Evolutionary conservation across 2,797 vertebrate species (phyloP), one percentile per base, ranked within the genome.

Genomic region (Enteromius radiatus): DNA sequence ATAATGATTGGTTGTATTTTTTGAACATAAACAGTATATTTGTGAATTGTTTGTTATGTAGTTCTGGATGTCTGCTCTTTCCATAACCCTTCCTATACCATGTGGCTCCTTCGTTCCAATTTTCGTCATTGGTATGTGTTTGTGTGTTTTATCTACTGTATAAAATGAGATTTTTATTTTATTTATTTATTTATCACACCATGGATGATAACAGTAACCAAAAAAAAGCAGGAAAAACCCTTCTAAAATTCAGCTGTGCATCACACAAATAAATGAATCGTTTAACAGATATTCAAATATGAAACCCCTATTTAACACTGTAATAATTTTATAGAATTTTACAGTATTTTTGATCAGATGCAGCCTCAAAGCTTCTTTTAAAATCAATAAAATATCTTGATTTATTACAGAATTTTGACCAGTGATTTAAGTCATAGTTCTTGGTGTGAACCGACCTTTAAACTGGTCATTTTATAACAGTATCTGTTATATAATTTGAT

Each of bases 21-120:
- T 49, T 33, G 33, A 49, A 15, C 31, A 31, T 49, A 76, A 28
- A 23, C 26, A 47, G 10, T 23, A 28, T 23, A 28, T 65, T 28
- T 65, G 49, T n/a, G 5, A 59, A 59, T 78, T 19, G 36, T 67
- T 61, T 85, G 69, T 21, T 81, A 84, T 78, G 9, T 89, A 99
- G 98, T 99, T 99, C 93, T 99, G 97, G 97, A 99, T 99, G 97
- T 98, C 97, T 3, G 97, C 98, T 26, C 91, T 99, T 82, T 98
- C 97, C 86, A 98, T 96, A 86, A 99, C 98, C 86, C 97, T 99
- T 86, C 98, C 98, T 0, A 97, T 99, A 68, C 98, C 98, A 86
- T 98, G 97, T 0, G 98, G 98, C 83, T 96, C 97, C 56, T 99
- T 99, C 94, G 97, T 99, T 96, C 98, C 98, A 0, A 97, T 99